Base-by-base conservation (phyloP, 2,113 vertebrate genomes). In the Xenopus laevis region DNA sequence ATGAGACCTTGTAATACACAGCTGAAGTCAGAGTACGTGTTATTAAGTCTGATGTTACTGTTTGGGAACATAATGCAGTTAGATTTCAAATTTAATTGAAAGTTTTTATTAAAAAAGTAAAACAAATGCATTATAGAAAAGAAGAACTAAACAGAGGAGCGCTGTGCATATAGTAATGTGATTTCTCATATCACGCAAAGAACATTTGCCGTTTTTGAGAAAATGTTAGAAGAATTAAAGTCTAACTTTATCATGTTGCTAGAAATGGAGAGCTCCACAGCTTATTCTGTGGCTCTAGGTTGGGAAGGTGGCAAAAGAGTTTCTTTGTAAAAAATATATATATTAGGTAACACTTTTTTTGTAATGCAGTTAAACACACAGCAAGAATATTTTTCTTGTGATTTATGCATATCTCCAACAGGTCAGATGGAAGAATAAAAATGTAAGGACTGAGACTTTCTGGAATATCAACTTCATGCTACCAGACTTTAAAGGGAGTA, bases 51-150 rank as follows among this genome's bases (percentile, higher is more conserved):
- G 30, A n/a, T 64, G 62, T 40, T 44, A 40, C 27, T 64, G 30
- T 40, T 64, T 64, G 27, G 62, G 40, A 64, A 64, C 30, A 44
- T 40, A 64, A 17, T 16, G 30, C 30, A 40, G 62, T 44, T 64
- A 44, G 30, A 64, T n/a, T 64, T 44, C 16, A 16, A 64, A 64
- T 4, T 40, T 44, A 64, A 33, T 30, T 17, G 27, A 33, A 17
- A 64, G 62, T 44, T 40, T 64, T 62, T 27, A 59, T 59, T 59
- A 21, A n/a, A 59, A 59, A 61, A 61, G 10, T 61, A 13, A 30
- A 61, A 61, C 11, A 61, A 61, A 61, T 13, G 59, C 59, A 61
- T 61, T 21, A 61, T 21, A 61, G 59, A 61, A 61, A 61, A 30
- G 59, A 13, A 27, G 27, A 61, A 27, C 27, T 27, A 61, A 55